Conservation (phyloP, 2,797 vertebrate genomes). For the Gymnodraco acuticeps region DNA sequence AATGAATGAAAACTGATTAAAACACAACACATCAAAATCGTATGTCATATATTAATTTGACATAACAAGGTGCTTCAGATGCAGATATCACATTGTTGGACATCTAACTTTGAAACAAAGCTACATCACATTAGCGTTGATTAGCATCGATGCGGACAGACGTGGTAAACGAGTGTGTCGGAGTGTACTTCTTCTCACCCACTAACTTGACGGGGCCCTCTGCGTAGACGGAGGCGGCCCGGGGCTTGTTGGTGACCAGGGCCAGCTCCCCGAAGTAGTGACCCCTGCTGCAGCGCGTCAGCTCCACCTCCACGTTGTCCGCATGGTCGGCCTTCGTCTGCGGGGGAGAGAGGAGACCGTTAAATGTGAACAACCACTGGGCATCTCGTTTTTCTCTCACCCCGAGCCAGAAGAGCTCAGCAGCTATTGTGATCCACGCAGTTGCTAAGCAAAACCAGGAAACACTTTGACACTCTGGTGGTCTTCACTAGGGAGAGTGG, state of each 20-base stretch:
- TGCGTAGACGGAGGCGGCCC: slow-evolving; percentile 97
- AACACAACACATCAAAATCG: not conserved
- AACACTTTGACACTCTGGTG: slow-evolving; percentile 30
- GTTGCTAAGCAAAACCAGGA: slow-evolving; percentile 67
- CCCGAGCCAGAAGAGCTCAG: slow-evolving; percentile 27
- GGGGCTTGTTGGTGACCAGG: slow-evolving; percentile 98
- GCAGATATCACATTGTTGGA: not conserved
- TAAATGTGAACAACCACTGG: slow-evolving; percentile 54
- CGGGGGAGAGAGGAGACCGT: slow-evolving; percentile 13
- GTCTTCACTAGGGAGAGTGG: slow-evolving; percentile 42
- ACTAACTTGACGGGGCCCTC: slow-evolving; percentile 94
- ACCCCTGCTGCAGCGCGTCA: slow-evolving; percentile 93
- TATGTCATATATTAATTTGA: too few relatives aligned
- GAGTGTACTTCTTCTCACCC: slow-evolving; percentile 85
- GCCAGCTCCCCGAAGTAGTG: slow-evolving; percentile 99
- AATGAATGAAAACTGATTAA: not conserved
- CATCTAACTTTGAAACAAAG: not conserved
- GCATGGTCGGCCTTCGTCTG: slow-evolving; percentile 94
- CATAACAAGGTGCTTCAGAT: not conserved
- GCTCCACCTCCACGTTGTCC: slow-evolving; percentile 94
- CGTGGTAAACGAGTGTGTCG: not conserved
- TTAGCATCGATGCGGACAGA: not conserved
- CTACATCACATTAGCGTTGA: not conserved
- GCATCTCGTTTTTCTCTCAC: not conserved
- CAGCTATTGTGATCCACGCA: slow-evolving; percentile 26